These are phyloP conservation scores for Epistrophe grossulariae DNA, from an alignment of 2,888 invertebrate species.

Conservation along the genomic window DNA sequence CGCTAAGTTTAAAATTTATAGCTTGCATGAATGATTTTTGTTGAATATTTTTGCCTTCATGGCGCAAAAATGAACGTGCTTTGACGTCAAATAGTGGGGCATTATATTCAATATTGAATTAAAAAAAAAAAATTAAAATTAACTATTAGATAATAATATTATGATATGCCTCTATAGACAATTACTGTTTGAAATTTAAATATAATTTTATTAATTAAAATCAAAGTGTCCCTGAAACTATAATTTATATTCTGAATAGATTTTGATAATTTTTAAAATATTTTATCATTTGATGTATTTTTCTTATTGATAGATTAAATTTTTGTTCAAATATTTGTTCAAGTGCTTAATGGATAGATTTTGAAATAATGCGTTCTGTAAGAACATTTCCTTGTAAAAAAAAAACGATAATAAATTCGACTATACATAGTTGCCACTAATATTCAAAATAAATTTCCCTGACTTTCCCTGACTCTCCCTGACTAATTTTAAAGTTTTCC, in stretches of 20 bases:
- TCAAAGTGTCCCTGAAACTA: neutral
- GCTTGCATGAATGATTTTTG: constrained; percentile 7
- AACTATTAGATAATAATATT: neutral
- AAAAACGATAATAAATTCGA: no score
- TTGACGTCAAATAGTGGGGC: constrained; percentile 5
- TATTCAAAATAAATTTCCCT: no score
- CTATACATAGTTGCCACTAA: no score
- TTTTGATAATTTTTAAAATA: neutral
- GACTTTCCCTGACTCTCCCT: no score
- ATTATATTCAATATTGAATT: neutral
- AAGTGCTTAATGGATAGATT: no score
- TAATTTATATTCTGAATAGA: neutral
- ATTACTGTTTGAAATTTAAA: neutral
- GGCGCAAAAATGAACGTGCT: constrained; percentile 1
- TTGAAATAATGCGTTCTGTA: no score
- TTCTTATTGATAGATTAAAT: no score
- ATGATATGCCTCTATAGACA: neutral
- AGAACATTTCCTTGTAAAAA: no score
- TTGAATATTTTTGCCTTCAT: neutral
- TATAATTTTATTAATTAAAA: neutral
- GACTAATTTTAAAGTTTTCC: no score
- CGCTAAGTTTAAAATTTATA: constrained; percentile 4
- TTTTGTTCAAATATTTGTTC: no score
- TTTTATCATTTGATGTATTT: no score
- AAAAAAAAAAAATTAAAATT: neutral